Base-by-base conservation (phyloP, 2,113 vertebrate genomes). In the Alces alces region DNA sequence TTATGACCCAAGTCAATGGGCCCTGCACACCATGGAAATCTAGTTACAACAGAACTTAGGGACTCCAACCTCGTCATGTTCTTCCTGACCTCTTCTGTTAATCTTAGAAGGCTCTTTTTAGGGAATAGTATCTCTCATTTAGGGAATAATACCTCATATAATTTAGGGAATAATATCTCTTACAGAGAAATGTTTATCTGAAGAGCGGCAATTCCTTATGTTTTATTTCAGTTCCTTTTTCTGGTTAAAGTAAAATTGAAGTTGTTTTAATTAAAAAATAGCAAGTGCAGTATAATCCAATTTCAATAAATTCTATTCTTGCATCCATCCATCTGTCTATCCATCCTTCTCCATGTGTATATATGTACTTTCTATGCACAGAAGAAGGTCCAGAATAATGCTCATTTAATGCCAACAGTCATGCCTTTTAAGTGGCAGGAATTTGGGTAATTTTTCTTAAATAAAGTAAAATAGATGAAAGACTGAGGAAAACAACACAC, bases 201-300 rank as follows among this genome's bases (percentile, higher is more conserved):
- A 82, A 79, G 83, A 93, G 45, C 0, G 50, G 86, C 39, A 61
- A 86, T 60, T 94, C 39, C 36, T 88, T 73, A 55, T 2, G 16
- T 78, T 92, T 92, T 80, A 92, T 52, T 79, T 91, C 11, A n/a
- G 54, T 83, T 88, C 82, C 79, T 86, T 95, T 92, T 91, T 91
- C 82, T 92, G 64, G 50, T 45, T 96, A 96, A 92, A 85, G 55
- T 80, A 91, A 94, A 96, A 73, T 33, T 30, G 95, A 88, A 91
- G 36, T 64, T 43, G 52, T 88, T 94, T 50, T 47, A 70, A 89
- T 88, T 88, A 87, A 82, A 92, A 91, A 95, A 86, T 43, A 91
- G 33, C 25, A 86, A 93, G 78, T 16, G 3, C 6, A 39, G 43
- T 52, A 45, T 5, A 36, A 76, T 28, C 39, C 17, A 52, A 50